phyloP scores from a whole-genome alignment of 2,888 invertebrate species.

The Chaetoderma sp. region DNA sequence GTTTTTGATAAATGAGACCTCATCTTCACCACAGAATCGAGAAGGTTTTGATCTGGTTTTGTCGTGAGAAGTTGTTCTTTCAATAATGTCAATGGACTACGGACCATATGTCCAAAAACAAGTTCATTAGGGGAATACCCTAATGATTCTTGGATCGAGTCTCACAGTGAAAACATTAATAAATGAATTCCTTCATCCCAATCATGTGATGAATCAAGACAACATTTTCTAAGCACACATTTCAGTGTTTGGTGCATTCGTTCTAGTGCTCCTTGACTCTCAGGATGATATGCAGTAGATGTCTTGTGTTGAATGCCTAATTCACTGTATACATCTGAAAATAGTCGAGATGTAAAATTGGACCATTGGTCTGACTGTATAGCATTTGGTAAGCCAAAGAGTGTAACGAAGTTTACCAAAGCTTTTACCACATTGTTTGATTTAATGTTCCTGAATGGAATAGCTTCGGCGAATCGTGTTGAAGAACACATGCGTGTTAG shows the following conservation, averaged over 20 bases:
- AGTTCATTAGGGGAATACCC: background rate
- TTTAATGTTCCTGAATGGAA: slow-evolving; percentile 14
- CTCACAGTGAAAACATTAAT: background rate
- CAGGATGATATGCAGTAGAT: slow-evolving; percentile 18
- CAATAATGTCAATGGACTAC: background rate
- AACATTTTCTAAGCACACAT: background rate
- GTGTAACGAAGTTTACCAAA: slow-evolving; percentile 5
- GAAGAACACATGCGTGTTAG: slow-evolving; percentile 18
- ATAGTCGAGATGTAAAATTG: slow-evolving; percentile 14
- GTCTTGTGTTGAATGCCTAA: slow-evolving; percentile 11
- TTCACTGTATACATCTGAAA: slow-evolving; percentile 6
- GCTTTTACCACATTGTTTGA: background rate
- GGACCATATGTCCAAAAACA: slow-evolving; percentile 17
- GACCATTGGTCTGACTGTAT: slow-evolving; percentile 20
- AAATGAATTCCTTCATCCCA: slow-evolving; percentile 1
- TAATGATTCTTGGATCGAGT: background rate
- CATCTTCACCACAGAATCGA: too few relatives aligned
- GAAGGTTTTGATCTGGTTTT: too few relatives aligned
- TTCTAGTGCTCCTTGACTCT: slow-evolving; percentile 1
- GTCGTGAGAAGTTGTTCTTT: background rate
- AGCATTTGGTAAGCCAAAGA: slow-evolving; percentile 11
- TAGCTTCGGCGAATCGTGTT: slow-evolving; percentile 20
- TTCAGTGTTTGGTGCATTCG: background rate
- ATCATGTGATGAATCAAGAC: background rate
- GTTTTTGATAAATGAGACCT: too few relatives aligned